Conservation (phyloP, 2,888 invertebrate genomes). For the Zele albiditarsus region DNA sequence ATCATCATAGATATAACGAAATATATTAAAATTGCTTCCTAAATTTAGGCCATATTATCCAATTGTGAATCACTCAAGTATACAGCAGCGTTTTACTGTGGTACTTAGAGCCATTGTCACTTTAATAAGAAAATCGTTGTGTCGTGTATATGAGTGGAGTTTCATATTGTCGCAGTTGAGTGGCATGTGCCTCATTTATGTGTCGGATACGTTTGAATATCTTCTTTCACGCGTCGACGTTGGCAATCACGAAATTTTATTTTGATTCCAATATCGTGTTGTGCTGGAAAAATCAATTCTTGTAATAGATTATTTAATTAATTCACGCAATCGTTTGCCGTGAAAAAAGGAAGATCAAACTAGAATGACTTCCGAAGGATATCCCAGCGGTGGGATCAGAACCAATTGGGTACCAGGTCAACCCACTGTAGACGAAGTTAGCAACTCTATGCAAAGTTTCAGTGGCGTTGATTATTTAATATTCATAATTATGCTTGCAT, state of each 20-base stretch:
- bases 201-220: slow-evolving; percentile 39
- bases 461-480: slow-evolving; percentile 85
- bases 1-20: slow-evolving; percentile 24
- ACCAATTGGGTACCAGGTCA: slow-evolving; percentile 55
- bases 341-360: slow-evolving; percentile 30
- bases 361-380: slow-evolving; percentile 58
- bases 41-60: slow-evolving; percentile 69
- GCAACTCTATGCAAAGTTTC: slow-evolving; percentile 78
- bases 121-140: slow-evolving; percentile 68
- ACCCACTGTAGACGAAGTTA: slow-evolving; percentile 74
- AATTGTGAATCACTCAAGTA: slow-evolving; percentile 60
- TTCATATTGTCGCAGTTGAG: slow-evolving; percentile 45
- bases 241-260: slow-evolving; percentile 5
- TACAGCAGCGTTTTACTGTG: slow-evolving; percentile 53
- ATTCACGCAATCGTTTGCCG: not conserved
- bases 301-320: not conserved
- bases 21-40: slow-evolving; percentile 49
- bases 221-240: not conserved
- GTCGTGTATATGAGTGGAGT: slow-evolving; percentile 54
- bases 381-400: slow-evolving; percentile 46
- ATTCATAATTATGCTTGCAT: slow-evolving; percentile 83
- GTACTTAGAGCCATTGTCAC: slow-evolving; percentile 63
- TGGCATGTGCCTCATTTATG: slow-evolving; percentile 43
- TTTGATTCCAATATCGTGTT: slow-evolving; percentile 14
- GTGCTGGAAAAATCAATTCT: not conserved